A percentile compares a stretch with the other conserved stretches of the same genome.
Evolutionary conservation across 2,797 vertebrate species (phyloP).

Genomic region (Enteromius viviparus): DNA sequence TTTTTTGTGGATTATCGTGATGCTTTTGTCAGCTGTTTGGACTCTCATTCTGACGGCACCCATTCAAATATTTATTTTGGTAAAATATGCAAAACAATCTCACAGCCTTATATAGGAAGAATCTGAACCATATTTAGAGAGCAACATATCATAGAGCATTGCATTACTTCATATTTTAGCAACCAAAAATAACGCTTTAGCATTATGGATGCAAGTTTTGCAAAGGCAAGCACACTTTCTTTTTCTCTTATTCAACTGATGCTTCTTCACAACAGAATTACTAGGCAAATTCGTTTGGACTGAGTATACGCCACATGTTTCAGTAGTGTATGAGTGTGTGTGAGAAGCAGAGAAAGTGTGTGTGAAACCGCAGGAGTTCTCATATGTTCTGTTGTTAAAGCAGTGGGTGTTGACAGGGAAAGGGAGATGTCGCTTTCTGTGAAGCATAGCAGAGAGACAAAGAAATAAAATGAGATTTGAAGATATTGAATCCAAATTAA

Average conservation of each 20-base stretch:
- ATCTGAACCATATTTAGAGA: background rate
- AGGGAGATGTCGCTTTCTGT: conserved; percentile 40
- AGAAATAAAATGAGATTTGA: background rate
- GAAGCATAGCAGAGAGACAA: background rate
- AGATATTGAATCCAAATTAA: conserved; percentile 18
- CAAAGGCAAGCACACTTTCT: background rate
- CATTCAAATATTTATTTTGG: background rate
- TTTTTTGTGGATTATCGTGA: no score
- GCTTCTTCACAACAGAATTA: background rate
- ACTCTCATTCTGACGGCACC: no score
- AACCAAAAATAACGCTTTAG: background rate
- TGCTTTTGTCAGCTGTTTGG: no score
- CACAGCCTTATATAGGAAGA: background rate
- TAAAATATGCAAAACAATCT: background rate
- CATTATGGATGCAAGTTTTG: background rate
- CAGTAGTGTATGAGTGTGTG: background rate
- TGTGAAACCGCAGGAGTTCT: background rate
- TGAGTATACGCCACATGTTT: conserved; percentile 6
- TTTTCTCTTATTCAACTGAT: background rate
- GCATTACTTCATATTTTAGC: background rate
- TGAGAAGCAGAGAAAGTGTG: background rate
- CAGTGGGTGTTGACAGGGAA: conserved; percentile 16
- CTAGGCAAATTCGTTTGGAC: background rate
- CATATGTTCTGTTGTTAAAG: conserved; percentile 9
- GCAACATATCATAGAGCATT: background rate